These are phyloP conservation scores for Teleogryllus occipitalis DNA, from an alignment of 1,140 invertebrate genomes.

Conservation along the genomic window DNA sequence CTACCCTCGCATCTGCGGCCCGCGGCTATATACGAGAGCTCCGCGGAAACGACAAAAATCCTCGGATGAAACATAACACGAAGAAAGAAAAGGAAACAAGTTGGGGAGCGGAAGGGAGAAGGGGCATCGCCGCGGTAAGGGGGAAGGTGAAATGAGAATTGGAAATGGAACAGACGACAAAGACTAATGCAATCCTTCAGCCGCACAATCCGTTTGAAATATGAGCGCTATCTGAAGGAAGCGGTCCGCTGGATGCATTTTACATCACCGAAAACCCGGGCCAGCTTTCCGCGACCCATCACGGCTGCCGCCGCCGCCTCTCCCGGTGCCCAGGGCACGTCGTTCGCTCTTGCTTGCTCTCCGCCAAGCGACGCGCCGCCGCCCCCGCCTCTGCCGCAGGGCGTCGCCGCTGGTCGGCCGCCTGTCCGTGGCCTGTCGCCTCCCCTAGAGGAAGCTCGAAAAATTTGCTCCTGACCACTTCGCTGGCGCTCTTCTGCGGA, in stretches of 20 bases:
- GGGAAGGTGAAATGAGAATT: not conserved
- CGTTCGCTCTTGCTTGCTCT: not conserved
- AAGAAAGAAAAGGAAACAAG: not conserved
- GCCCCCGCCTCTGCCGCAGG: not conserved
- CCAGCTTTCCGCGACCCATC: not conserved
- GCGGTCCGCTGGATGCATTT: slow-evolving; percentile 8
- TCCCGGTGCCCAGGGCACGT: not conserved
- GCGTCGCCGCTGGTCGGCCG: not conserved
- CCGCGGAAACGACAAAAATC: not conserved
- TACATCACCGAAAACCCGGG: not conserved
- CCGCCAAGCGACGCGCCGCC: too few relatives aligned
- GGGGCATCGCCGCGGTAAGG: not conserved
- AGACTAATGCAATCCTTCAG: slow-evolving; percentile 13
- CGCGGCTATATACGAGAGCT: not conserved
- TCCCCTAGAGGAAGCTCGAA: too few relatives aligned
- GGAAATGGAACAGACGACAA: not conserved
- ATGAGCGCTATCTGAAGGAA: slow-evolving; percentile 12
- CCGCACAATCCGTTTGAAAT: slow-evolving; percentile 12
- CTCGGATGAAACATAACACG: not conserved
- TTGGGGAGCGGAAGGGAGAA: not conserved
- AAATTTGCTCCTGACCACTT: too few relatives aligned
- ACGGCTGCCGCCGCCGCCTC: not conserved
- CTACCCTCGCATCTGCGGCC: not conserved
- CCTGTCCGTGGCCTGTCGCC: not conserved
- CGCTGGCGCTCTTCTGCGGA: too few relatives aligned